Evolutionary conservation across 2,888 invertebrate genomes (phyloP).

Genomic region (Caenorhabditis virilis): DNA sequence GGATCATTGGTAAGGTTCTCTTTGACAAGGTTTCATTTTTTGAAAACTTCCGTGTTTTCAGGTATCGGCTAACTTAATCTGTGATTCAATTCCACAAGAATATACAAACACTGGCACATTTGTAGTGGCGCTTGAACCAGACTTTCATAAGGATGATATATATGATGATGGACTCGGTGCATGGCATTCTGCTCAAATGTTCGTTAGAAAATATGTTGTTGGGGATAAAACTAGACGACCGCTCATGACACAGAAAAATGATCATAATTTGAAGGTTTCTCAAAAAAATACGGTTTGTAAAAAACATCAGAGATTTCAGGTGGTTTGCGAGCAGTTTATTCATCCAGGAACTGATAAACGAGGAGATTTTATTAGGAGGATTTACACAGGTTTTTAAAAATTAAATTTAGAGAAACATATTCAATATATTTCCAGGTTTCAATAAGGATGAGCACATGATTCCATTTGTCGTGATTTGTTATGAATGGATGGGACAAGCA

Average conservation of each 20-base stretch:
- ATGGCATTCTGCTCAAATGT: slow-evolving; percentile 38
- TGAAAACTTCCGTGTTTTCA: slow-evolving; percentile 6
- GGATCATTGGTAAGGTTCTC: slow-evolving; percentile 9
- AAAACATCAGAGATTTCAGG: slow-evolving; percentile 15
- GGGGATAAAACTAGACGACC: slow-evolving; percentile 3
- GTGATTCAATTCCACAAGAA: slow-evolving; percentile 41
- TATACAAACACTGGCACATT: slow-evolving; percentile 47
- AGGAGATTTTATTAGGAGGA: slow-evolving; percentile 40
- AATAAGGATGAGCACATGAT: slow-evolving; percentile 33
- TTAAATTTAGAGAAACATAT: not conserved
- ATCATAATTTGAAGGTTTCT: slow-evolving; percentile 39
- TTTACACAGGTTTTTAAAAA: slow-evolving; percentile 35
- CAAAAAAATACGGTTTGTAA: no score
- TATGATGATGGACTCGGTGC: slow-evolving; percentile 39
- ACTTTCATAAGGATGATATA: slow-evolving; percentile 15
- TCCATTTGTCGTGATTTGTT: slow-evolving; percentile 37
- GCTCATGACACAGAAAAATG: slow-evolving; percentile 23
- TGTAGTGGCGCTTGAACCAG: slow-evolving; percentile 21
- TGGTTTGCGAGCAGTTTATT: slow-evolving; percentile 41
- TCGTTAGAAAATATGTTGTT: slow-evolving; percentile 30
- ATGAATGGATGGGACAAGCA: slow-evolving; percentile 48
- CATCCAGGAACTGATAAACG: slow-evolving; percentile 46
- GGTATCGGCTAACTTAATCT: slow-evolving; percentile 24
- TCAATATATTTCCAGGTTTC: slow-evolving; percentile 16
- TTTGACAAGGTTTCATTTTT: not conserved